Conservation (phyloP, 2,113 vertebrate genomes). For the Atrichornis clamosus region DNA sequence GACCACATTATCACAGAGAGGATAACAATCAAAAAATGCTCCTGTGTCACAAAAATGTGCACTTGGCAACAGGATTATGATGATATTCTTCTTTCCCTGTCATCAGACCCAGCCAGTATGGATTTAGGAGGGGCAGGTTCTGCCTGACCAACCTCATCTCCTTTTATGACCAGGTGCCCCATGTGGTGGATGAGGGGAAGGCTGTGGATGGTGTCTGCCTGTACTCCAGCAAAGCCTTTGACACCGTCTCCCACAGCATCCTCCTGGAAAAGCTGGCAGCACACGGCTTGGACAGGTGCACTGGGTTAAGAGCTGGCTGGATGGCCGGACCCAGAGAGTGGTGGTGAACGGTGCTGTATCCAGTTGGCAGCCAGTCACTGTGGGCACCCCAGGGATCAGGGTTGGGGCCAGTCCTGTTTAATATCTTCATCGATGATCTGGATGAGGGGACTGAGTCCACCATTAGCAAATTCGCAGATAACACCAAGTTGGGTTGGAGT, state of each 20-base stretch:
- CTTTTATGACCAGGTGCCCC: neutral
- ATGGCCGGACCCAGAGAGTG: fast-evolving
- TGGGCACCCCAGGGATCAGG: neutral
- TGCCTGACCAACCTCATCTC: neutral
- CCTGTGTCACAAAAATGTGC: neutral
- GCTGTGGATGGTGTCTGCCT: neutral
- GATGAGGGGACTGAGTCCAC: neutral
- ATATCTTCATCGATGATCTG: neutral
- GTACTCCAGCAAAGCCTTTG: neutral
- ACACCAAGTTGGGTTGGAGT: neutral
- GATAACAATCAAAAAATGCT: neutral
- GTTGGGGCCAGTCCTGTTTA: too few species aligned
- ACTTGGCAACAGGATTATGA: neutral
- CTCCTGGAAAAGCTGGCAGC: neutral
- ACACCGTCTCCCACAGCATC: neutral
- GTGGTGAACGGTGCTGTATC: neutral
- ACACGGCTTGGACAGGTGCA: neutral
- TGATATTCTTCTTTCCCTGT: neutral
- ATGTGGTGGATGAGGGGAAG: neutral
- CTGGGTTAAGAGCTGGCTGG: neutral
- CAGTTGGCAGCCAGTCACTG: neutral
- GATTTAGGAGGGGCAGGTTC: neutral
- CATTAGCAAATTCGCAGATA: neutral
- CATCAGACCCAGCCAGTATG: neutral
- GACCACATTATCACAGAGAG: neutral